A percentile compares a stretch with the other conserved stretches of the same genome.
phyloP scores from a whole-genome alignment of 2,113 vertebrate genomes.

The Nymphicus hollandicus region DNA sequence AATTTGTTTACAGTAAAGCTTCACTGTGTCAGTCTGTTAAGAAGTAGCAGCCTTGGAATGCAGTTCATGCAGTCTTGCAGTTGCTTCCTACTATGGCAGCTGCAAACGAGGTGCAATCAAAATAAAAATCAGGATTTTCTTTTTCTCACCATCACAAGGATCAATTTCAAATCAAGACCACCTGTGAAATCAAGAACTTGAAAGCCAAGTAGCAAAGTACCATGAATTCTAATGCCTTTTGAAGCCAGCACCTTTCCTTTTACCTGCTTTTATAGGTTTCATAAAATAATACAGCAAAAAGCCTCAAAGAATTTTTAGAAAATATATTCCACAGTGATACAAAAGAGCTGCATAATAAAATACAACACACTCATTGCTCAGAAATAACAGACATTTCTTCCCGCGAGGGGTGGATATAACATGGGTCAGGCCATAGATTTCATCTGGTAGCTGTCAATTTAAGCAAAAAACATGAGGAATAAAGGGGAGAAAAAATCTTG shows the following conservation, averaged over 20 bases:
- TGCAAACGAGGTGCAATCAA: background rate
- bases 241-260: background rate
- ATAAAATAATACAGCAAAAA: background rate
- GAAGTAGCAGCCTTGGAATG: background rate
- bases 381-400: background rate
- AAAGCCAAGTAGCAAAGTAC: background rate
- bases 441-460: background rate
- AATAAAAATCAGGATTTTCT: background rate
- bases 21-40: background rate
- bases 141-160: background rate
- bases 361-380: background rate
- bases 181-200: background rate
- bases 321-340: background rate
- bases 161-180: background rate
- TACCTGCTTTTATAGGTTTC: background rate
- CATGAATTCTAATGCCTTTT: background rate
- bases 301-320: background rate
- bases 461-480: background rate
- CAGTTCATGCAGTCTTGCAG: background rate
- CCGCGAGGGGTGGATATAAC: background rate
- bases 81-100: background rate
- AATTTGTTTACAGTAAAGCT: background rate
- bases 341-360: constrained; percentile 1
- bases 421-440: background rate
- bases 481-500: background rate